Percentiles rank a stretch among this genome's conserved stretches.
phyloP scores from a whole-genome alignment of 2,888 invertebrate genomes.

The Pardosa pseudoannulata region DNA sequence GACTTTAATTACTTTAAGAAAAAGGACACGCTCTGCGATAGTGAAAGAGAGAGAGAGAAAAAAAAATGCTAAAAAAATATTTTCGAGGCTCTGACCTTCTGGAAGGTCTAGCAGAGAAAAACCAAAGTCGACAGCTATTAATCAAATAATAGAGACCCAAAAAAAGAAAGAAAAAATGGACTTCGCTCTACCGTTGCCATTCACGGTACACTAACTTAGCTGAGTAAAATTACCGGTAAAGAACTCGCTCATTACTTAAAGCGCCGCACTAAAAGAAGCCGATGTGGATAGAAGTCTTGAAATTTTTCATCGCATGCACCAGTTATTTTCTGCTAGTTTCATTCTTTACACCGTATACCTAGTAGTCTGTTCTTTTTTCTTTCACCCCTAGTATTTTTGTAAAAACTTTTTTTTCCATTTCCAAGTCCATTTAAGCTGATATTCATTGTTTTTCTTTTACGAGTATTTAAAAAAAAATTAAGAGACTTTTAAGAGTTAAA shows the following conservation, averaged over 20 bases:
- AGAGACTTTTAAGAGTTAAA: too few species aligned
- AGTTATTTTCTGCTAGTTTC: background rate
- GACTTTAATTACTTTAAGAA: conserved; percentile 5
- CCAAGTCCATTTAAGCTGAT: too few species aligned
- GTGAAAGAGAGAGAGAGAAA: background rate
- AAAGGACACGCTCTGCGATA: too few species aligned
- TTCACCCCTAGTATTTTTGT: too few species aligned
- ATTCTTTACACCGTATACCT: background rate
- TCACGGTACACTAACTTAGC: conserved; percentile 19
- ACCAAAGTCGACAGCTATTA: conserved; percentile 12
- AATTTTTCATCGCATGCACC: background rate
- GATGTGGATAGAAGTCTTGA: background rate
- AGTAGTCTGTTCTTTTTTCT: too few species aligned
- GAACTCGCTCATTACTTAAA: conserved; percentile 6
- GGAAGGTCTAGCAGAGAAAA: background rate
- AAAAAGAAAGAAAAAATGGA: background rate
- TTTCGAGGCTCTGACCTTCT: conserved; percentile 1
- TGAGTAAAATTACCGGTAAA: conserved; percentile 16
- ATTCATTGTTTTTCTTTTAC: too few species aligned
- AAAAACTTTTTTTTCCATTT: too few species aligned
- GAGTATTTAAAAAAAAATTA: too few species aligned
- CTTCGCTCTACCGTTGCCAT: conserved; percentile 12
- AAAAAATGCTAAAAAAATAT: background rate
- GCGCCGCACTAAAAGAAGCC: conserved; percentile 8
- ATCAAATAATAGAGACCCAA: conserved; percentile 1